Evolutionary conservation across 2,888 invertebrate genomes (phyloP).

Genomic region (Selenia dentaria): DNA sequence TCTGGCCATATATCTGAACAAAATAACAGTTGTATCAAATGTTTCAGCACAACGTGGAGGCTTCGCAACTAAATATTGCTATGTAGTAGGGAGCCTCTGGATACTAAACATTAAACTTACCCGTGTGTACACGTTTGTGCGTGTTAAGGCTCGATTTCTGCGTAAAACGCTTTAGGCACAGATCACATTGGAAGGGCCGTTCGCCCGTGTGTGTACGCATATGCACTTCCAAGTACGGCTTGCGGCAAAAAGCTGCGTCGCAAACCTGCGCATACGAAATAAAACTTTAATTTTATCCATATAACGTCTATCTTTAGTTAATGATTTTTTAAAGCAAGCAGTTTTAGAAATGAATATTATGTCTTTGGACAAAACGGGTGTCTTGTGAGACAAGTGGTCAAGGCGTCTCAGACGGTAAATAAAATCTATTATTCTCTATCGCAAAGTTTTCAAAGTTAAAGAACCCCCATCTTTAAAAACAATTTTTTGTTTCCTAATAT

Average conservation of each 20-base stretch:
- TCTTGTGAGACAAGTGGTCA: too few species aligned
- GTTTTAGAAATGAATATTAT: too few species aligned
- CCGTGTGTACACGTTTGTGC: conserved; percentile 91
- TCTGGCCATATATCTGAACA: conserved; percentile 1
- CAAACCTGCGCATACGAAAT: conserved; percentile 75
- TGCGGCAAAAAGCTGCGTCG: conserved; percentile 91
- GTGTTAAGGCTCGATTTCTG: conserved; percentile 92
- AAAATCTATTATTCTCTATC: too few species aligned
- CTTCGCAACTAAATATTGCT: conserved; percentile 10
- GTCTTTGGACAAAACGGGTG: too few species aligned
- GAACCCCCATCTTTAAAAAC: too few species aligned
- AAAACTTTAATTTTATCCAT: conserved; percentile 7
- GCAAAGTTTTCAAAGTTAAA: too few species aligned
- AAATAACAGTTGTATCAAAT: neutral
- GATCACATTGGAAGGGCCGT: conserved; percentile 89
- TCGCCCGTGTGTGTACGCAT: conserved; percentile 93
- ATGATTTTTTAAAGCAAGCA: too few species aligned
- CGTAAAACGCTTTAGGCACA: conserved; percentile 91
- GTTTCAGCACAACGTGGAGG: conserved; percentile 17
- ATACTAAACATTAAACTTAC: conserved; percentile 56
- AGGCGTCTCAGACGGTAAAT: too few species aligned
- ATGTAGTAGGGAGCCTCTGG: conserved; percentile 17
- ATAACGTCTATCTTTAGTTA: too few species aligned
- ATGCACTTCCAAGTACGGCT: conserved; percentile 92
- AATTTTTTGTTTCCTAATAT: too few species aligned